A percentile compares a stretch with the other conserved stretches of the same genome.
These are phyloP conservation scores for Agraylea sexmaculata DNA, from an alignment of 1,140 invertebrate species.

Conservation along the genomic window DNA sequence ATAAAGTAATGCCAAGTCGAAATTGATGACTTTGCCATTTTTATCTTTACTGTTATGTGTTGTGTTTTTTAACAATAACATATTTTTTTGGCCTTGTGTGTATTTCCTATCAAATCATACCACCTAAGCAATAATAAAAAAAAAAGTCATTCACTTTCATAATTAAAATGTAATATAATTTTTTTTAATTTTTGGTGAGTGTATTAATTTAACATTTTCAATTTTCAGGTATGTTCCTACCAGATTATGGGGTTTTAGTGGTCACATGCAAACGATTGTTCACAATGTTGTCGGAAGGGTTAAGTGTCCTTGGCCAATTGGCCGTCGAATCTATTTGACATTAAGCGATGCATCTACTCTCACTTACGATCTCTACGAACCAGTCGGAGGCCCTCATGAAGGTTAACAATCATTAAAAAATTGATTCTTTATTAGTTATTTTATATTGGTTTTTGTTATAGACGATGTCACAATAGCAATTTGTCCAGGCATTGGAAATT, in stretches of 20 bases:
- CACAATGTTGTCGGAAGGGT: conserved; percentile 82
- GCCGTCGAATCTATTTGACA: conserved; percentile 59
- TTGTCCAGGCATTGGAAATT: conserved; percentile 88
- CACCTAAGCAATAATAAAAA: too few species aligned
- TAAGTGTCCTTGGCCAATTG: conserved; percentile 73
- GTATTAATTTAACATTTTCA: conserved; percentile 20
- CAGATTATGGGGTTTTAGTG: conserved; percentile 87
- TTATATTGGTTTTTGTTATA: conserved; percentile 31
- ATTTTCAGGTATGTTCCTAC: conserved; percentile 75
- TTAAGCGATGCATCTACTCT: conserved; percentile 75
- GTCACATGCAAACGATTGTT: conserved; percentile 83
- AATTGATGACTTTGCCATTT: too few species aligned
- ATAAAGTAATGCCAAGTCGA: too few species aligned
- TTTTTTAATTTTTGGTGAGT: too few species aligned
- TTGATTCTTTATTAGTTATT: conserved; percentile 1
- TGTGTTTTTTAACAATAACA: too few species aligned
- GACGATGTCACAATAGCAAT: conserved; percentile 81
- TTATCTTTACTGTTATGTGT: too few species aligned
- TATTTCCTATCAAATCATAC: too few species aligned
- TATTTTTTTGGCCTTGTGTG: too few species aligned
- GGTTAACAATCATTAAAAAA: conserved; percentile 37
- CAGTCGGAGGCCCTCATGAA: conserved; percentile 51
- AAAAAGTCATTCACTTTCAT: too few species aligned
- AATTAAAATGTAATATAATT: too few species aligned
- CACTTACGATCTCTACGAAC: conserved; percentile 86